These are phyloP conservation scores for Paralichthys olivaceus DNA, from an alignment of 2,113 vertebrate genomes.

Conservation along the genomic window DNA sequence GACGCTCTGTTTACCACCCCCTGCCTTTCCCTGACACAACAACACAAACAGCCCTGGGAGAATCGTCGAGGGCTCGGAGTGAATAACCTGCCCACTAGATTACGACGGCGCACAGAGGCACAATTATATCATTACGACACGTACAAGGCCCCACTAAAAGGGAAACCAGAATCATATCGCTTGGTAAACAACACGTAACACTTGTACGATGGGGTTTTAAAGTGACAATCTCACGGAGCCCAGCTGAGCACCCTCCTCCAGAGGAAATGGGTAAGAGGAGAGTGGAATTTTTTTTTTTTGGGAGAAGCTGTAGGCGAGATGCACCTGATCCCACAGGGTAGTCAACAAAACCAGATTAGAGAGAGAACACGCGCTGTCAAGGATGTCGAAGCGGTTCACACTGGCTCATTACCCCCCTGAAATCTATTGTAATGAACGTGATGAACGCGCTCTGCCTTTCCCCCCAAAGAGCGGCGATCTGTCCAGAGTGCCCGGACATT, in stretches of 20 bases:
- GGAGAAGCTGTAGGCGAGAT: background rate
- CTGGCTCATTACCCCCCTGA: constrained; percentile 50
- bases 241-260: constrained; percentile 52
- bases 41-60: constrained; percentile 45
- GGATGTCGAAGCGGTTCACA: background rate
- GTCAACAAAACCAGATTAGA: constrained; percentile 28
- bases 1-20: constrained; percentile 67
- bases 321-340: constrained; percentile 59
- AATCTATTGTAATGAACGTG: constrained; percentile 44
- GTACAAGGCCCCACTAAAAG: constrained; percentile 15
- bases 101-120: constrained; percentile 25
- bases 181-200: constrained; percentile 23
- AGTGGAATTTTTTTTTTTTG: constrained; percentile 16
- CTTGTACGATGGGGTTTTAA: background rate
- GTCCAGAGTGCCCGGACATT: constrained; percentile 42
- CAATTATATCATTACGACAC: constrained; percentile 46
- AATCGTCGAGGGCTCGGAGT: background rate
- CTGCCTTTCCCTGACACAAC: constrained; percentile 61
- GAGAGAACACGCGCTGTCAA: constrained; percentile 34
- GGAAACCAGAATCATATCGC: constrained; percentile 20
- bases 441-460: constrained; percentile 12
- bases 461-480: constrained; percentile 16
- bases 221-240: constrained; percentile 21
- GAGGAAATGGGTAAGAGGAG: constrained; percentile 6
- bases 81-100: constrained; percentile 44